Evolutionary conservation across 2,113 vertebrate genomes (phyloP).

Genomic region (Myotis brandtii): DNA sequence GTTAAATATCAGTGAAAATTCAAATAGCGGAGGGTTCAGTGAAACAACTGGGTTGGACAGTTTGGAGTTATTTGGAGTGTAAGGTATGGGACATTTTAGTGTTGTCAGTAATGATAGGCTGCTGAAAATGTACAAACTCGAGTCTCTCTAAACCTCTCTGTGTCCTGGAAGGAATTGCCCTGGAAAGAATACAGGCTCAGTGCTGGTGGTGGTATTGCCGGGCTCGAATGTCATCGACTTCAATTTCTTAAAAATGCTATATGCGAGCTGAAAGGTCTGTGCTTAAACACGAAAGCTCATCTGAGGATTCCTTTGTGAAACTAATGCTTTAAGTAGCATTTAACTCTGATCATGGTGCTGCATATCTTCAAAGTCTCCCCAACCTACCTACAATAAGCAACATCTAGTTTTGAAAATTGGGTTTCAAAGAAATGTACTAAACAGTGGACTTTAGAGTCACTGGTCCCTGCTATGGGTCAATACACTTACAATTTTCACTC

Average conservation of each 20-base stretch:
- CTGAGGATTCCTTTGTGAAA: neutral
- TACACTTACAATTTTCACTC: slow-evolving; percentile 24
- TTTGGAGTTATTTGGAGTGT: neutral
- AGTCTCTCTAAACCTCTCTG: neutral
- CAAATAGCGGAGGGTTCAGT: neutral
- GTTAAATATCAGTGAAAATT: neutral
- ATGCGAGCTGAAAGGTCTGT: neutral
- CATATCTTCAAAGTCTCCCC: neutral
- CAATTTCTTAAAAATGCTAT: neutral
- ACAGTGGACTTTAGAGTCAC: neutral
- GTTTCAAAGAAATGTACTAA: slow-evolving; percentile 33
- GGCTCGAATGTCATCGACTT: neutral
- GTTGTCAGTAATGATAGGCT: neutral
- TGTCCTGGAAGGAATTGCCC: neutral
- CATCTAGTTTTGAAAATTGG: neutral
- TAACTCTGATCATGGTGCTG: neutral
- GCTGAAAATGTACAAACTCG: neutral
- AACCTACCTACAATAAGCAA: neutral
- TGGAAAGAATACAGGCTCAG: neutral
- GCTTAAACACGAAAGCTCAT: neutral
- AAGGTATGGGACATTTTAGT: neutral
- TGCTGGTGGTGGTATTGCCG: neutral
- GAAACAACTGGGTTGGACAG: neutral
- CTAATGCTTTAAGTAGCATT: neutral
- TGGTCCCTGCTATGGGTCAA: neutral